phyloP scores from a whole-genome alignment of 2,888 invertebrate genomes.

The Syrphus vitripennis region DNA sequence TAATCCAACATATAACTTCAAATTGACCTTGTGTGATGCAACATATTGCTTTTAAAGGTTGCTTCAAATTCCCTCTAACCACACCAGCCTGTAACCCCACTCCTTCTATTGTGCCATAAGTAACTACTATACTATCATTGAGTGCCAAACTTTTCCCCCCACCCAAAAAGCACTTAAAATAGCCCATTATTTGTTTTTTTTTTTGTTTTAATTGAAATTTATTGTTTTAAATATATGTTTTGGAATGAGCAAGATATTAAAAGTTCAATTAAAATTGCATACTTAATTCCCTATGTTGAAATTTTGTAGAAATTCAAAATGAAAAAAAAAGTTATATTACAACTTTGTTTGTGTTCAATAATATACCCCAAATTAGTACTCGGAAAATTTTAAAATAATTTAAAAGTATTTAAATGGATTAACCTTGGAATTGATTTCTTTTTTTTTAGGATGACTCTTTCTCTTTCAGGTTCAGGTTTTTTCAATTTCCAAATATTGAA shows the following conservation, averaged over 20 bases:
- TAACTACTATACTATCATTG: neutral
- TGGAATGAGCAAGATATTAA: constrained; percentile 67
- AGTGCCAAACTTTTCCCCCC: neutral
- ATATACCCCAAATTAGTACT: neutral
- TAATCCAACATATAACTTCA: neutral
- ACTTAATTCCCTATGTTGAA: constrained; percentile 57
- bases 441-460: too few relatives aligned
- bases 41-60: neutral
- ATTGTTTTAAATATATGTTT: constrained; percentile 35
- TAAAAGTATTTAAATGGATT: neutral
- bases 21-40: neutral
- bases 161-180: neutral
- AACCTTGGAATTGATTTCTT: neutral
- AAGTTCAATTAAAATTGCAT: constrained; percentile 61
- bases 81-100: neutral
- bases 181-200: neutral
- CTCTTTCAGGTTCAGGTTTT: too few relatives aligned
- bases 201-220: neutral
- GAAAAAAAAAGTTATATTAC: neutral
- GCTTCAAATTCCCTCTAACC: neutral
- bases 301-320: constrained; percentile 47
- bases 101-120: neutral
- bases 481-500: too few relatives aligned
- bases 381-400: neutral
- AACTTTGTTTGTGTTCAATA: neutral